These are phyloP conservation scores for Ellobius talpinus DNA, from an alignment of 2,113 vertebrate genomes.

Conservation along the genomic window DNA sequence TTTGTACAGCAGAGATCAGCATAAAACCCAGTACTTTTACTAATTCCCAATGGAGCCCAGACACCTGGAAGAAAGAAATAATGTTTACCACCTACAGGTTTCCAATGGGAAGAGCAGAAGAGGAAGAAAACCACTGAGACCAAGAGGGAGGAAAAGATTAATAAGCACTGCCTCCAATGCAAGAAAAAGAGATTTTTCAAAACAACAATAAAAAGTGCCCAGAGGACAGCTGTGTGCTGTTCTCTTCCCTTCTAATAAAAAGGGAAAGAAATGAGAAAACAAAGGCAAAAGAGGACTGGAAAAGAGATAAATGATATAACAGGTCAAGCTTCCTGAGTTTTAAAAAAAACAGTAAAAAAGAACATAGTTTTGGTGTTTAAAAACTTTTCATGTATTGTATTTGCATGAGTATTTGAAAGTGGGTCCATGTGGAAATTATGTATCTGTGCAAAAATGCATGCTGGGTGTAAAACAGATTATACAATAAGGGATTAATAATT, in stretches of 20 bases:
- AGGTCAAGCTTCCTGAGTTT: background rate
- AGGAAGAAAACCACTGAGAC: slow-evolving; percentile 65
- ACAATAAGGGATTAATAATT: background rate
- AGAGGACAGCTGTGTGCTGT: slow-evolving; percentile 30
- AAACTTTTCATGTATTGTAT: background rate
- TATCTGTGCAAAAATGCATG: background rate
- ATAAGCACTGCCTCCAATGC: slow-evolving; percentile 49
- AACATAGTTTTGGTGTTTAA: slow-evolving; percentile 17
- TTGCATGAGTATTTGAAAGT: slow-evolving; percentile 8
- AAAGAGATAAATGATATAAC: slow-evolving; percentile 28
- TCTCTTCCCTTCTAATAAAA: slow-evolving; percentile 41
- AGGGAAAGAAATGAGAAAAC: slow-evolving; percentile 36
- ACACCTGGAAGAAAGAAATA: slow-evolving; percentile 70
- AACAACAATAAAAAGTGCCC: slow-evolving; percentile 64
- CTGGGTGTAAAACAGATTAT: slow-evolving; percentile 47
- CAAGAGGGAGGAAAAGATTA: slow-evolving; percentile 64
- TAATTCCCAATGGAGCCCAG: slow-evolving; percentile 57
- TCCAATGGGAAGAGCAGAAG: slow-evolving; percentile 41
- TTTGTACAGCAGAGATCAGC: slow-evolving; percentile 42
- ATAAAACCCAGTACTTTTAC: slow-evolving; percentile 64
- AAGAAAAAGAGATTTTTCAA: slow-evolving; percentile 67
- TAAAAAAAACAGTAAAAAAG: background rate
- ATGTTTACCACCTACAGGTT: slow-evolving; percentile 68
- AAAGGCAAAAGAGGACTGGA: slow-evolving; percentile 8
- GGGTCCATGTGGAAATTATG: background rate